These are phyloP conservation scores for Dendrocopos noguchii DNA, from an alignment of 2,113 vertebrate species.

Conservation along the genomic window DNA sequence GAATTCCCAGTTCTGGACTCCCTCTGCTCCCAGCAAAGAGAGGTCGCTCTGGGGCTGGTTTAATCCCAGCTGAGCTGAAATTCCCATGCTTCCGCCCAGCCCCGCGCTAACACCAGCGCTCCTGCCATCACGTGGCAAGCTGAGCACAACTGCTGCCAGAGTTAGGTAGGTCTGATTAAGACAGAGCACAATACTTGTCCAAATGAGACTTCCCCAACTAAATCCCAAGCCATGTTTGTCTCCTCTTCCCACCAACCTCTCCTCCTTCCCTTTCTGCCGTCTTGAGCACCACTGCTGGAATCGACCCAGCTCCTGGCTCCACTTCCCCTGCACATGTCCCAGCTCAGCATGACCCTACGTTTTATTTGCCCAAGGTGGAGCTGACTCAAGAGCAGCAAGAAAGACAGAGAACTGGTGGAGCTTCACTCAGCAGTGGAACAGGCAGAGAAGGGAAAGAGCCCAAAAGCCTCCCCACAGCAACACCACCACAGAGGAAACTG, in stretches of 20 bases:
- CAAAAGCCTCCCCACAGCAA: neutral
- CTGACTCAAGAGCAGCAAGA: neutral
- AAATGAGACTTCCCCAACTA: neutral
- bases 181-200: constrained; percentile 11
- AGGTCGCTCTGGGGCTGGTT: neutral
- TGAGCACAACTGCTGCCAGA: neutral
- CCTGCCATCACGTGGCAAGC: accelerated
- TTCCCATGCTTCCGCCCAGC: neutral
- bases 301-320: neutral
- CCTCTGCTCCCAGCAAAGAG: neutral
- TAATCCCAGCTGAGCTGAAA: neutral
- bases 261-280: neutral
- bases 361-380: constrained; percentile 9
- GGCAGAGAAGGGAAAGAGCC: neutral
- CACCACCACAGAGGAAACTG: neutral
- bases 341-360: neutral
- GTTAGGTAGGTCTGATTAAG: neutral
- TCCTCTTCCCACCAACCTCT: neutral
- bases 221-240: neutral
- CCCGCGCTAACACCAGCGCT: neutral
- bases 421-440: neutral
- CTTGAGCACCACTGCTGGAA: neutral
- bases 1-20: neutral
- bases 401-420: neutral
- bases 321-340: neutral